Base-by-base conservation (phyloP, 2,797 vertebrate species). In the Jordanella pulchra region DNA sequence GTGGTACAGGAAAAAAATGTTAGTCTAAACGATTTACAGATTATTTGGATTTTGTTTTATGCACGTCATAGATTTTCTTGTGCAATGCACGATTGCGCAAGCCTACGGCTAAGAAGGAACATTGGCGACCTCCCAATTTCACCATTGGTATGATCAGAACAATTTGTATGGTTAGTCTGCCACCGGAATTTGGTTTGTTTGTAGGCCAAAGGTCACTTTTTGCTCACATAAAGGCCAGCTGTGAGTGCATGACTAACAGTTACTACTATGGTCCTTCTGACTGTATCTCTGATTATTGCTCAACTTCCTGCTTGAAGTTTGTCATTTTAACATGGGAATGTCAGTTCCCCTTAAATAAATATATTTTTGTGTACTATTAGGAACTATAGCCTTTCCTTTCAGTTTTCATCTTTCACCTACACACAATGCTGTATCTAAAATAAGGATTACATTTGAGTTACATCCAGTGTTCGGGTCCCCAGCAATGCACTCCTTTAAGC, bases 401-500 rank as follows among this genome's bases (percentile, higher is more conserved):
- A 84, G 87, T 89, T 71, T 81, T 90, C 84, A 75, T 80, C 79
- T 69, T 75, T 76, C 63, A 83, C 84, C 82, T 75, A 86, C 76
- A 81, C 65, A 80, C 79, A 69, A 67, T 0, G n/a, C 67, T 65
- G 77, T 84, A 83, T 85, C 77, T 84, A 86, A 88, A 85, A 83
- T 88, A 76, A 81, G 79, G 72, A 81, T 76, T 86, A 50, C 83
- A 86, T 82, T 90, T 74, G 53, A 76, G 79, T 86, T 84, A 77
- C 82, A 87, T 92, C 82, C 85, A 81, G 76, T 81, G 79, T 81
- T 81, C 79, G 80, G 71, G 85, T 89, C 79, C 39, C 83, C 79
- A 81, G 82, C 78, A 83, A 28, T 86, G 81, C 75, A 80, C 82
- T 85, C 89, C 89, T n/a, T 39, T 79, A 73, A 92, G 91, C 87